These are phyloP conservation scores for Drosophila atripex DNA, from an alignment of 2,888 invertebrate genomes.

Conservation along the genomic window DNA sequence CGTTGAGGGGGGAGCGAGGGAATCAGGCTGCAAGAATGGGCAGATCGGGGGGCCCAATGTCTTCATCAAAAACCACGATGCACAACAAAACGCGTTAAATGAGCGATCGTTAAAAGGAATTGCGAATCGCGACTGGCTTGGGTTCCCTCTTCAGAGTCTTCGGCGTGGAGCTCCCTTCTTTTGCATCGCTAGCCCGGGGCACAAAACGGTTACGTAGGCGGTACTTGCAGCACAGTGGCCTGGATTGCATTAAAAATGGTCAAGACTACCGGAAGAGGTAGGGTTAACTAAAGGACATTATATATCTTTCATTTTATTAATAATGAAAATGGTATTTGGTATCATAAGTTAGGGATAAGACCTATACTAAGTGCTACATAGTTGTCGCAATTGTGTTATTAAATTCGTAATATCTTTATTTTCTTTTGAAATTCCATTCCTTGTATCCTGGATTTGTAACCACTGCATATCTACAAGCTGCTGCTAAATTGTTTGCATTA, in stretches of 20 bases:
- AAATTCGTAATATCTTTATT: background rate
- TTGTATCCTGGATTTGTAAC: background rate
- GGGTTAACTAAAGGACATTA: background rate
- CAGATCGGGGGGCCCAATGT: constrained; percentile 57
- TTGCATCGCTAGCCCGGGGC: constrained; percentile 41
- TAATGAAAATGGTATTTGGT: no score
- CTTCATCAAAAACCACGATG: constrained; percentile 72
- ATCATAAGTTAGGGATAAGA: no score
- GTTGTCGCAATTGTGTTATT: no score
- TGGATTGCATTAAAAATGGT: background rate
- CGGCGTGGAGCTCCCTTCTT: constrained; percentile 44
- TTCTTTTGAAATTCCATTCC: background rate
- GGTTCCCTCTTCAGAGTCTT: constrained; percentile 39
- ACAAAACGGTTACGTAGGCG: constrained; percentile 48
- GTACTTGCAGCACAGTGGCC: constrained; percentile 40
- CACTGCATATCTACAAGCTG: constrained; percentile 42
- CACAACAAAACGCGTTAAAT: constrained; percentile 73
- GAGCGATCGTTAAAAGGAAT: constrained; percentile 74
- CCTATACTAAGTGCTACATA: no score
- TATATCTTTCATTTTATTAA: background rate
- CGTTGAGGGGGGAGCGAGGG: background rate
- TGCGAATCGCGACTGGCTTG: constrained; percentile 54
- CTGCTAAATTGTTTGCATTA: constrained; percentile 42
- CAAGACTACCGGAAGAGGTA: background rate
- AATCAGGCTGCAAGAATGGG: background rate